A percentile compares a stretch with the other conserved stretches of the same genome.
Conservation (phyloP, 2,888 invertebrate species). For the Meteorus cinctellus region DNA sequence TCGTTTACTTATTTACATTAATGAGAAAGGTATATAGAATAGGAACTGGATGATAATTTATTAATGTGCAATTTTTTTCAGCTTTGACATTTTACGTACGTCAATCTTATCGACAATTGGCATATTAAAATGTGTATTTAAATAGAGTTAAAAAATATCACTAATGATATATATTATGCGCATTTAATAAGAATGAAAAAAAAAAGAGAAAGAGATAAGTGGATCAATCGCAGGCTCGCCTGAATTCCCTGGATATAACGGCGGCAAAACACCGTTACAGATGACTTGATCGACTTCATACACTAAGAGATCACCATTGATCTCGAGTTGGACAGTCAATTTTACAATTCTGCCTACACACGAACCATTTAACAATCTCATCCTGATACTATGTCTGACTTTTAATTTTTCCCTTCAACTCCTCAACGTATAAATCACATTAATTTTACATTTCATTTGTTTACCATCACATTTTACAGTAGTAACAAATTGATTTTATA, state of each 20-base stretch:
- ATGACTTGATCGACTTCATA: slow-evolving; percentile 62
- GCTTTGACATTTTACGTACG: too few relatives aligned
- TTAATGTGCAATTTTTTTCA: too few relatives aligned
- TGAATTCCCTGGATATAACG: slow-evolving; percentile 57
- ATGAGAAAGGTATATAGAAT: too few relatives aligned
- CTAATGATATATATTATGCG: neutral
- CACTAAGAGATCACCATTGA: slow-evolving; percentile 33
- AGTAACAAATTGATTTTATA: too few relatives aligned
- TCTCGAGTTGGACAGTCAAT: slow-evolving; percentile 27
- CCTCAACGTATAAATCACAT: neutral
- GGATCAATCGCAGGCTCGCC: slow-evolving; percentile 36
- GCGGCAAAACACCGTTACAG: slow-evolving; percentile 63
- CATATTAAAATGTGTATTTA: too few relatives aligned
- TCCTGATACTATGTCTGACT: neutral
- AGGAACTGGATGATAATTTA: too few relatives aligned
- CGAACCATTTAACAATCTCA: neutral
- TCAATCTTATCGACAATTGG: too few relatives aligned
- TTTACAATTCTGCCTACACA: slow-evolving; percentile 47
- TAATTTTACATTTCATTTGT: neutral
- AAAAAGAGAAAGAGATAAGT: slow-evolving; percentile 34
- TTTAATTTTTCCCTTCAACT: neutral
- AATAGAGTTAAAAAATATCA: neutral
- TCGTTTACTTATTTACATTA: too few relatives aligned
- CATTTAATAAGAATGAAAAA: neutral
- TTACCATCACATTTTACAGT: too few relatives aligned